Conservation (phyloP, 2,888 invertebrate genomes). For the Netelia virgata region DNA sequence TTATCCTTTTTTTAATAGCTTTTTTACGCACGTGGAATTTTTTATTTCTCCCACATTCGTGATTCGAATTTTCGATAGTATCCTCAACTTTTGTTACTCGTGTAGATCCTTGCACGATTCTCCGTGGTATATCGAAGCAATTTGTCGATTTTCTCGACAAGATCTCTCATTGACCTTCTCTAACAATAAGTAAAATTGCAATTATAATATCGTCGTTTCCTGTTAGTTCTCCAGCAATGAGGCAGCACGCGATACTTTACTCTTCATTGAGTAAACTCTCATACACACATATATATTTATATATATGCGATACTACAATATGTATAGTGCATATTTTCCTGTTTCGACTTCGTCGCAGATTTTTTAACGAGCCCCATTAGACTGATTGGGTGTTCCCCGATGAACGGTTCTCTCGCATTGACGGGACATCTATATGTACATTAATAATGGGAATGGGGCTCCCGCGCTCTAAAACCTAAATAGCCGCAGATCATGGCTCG, state of each 20-base stretch:
- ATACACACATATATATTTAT: background rate
- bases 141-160: constrained; percentile 47
- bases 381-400: constrained; percentile 67
- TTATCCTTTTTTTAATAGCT: constrained; percentile 2
- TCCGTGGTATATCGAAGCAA: constrained; percentile 9
- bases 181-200: constrained; percentile 9
- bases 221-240: constrained; percentile 1
- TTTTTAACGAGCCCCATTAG: constrained; percentile 67
- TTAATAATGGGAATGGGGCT: constrained; percentile 62
- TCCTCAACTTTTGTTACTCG: constrained; percentile 4
- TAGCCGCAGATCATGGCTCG: constrained; percentile 38
- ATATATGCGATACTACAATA: background rate
- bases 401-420: constrained; percentile 54
- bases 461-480: constrained; percentile 55
- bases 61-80: constrained; percentile 34
- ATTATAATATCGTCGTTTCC: constrained; percentile 39
- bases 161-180: constrained; percentile 46
- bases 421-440: constrained; percentile 32
- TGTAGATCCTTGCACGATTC: background rate
- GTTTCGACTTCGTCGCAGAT: constrained; percentile 59
- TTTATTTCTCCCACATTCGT: constrained; percentile 22
- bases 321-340: constrained; percentile 25
- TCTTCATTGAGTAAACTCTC: background rate
- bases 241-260: constrained; percentile 13
- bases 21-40: constrained; percentile 34